Conservation (phyloP, 2,797 vertebrate species). For the Enoplosus armatus region DNA sequence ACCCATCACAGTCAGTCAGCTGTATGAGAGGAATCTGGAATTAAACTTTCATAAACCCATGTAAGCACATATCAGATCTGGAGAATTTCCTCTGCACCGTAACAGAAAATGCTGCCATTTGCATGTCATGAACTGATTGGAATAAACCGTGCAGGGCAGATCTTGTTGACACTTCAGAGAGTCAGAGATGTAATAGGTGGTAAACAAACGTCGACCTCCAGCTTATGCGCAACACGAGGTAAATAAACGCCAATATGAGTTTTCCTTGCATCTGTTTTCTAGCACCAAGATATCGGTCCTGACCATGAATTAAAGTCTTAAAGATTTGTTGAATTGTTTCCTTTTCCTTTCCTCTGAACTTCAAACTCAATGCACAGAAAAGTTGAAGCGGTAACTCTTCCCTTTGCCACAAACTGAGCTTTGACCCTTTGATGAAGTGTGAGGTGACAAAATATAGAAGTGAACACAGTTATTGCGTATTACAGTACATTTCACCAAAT, state of each 20-base stretch:
- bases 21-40: not conserved
- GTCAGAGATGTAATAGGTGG: not conserved
- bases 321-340: not conserved
- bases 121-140: not conserved
- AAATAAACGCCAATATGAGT: not conserved
- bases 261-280: not conserved
- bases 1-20: not conserved
- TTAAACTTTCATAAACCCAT: not conserved
- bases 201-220: not conserved
- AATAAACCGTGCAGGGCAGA: not conserved
- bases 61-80: not conserved
- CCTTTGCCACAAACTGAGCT: not conserved
- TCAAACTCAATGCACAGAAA: not conserved
- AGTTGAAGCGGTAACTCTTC: not conserved
- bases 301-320: not conserved
- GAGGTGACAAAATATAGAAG: not conserved
- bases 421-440: not conserved
- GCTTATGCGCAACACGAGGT: not conserved
- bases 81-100: no score
- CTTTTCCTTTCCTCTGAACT: not conserved
- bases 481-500: no score
- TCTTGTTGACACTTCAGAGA: not conserved
- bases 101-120: not conserved
- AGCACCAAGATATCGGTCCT: not conserved
- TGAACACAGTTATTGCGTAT: not conserved